Evolutionary conservation across 2,888 invertebrate species (phyloP).

Genomic region (Campoletis raptor): DNA sequence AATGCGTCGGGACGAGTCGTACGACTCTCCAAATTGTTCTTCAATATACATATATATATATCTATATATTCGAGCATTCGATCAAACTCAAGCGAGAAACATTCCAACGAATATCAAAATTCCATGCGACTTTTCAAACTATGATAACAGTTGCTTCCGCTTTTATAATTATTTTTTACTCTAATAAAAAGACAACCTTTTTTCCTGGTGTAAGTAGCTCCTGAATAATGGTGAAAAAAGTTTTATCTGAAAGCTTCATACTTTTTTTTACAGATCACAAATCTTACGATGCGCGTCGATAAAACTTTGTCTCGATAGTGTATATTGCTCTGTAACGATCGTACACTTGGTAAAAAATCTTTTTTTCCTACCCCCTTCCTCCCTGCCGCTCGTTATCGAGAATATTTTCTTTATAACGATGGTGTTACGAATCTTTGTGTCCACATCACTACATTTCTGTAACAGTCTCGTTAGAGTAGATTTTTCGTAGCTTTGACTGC

Average conservation of each 20-base stretch:
- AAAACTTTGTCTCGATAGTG: slow-evolving; percentile 30
- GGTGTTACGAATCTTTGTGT: slow-evolving; percentile 10
- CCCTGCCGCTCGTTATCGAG: slow-evolving; percentile 36
- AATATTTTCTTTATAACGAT: slow-evolving; percentile 44
- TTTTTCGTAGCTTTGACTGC: background rate
- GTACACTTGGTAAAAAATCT: slow-evolving; percentile 2
- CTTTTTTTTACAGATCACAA: background rate
- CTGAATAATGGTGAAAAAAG: background rate
- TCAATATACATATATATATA: background rate
- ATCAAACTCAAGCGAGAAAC: background rate
- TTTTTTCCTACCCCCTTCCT: background rate
- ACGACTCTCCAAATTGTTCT: background rate
- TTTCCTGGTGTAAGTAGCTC: background rate
- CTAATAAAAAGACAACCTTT: background rate
- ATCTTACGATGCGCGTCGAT: background rate
- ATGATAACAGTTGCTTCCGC: background rate
- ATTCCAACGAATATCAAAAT: background rate
- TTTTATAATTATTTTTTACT: background rate
- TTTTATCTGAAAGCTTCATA: background rate
- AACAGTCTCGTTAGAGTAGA: slow-evolving; percentile 1
- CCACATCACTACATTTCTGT: background rate
- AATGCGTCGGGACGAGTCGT: slow-evolving; percentile 44
- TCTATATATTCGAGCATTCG: background rate
- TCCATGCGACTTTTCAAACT: background rate
- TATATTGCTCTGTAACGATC: slow-evolving; percentile 26